phyloP scores from a whole-genome alignment of 2,113 vertebrate species.

The Nibea albiflora region DNA sequence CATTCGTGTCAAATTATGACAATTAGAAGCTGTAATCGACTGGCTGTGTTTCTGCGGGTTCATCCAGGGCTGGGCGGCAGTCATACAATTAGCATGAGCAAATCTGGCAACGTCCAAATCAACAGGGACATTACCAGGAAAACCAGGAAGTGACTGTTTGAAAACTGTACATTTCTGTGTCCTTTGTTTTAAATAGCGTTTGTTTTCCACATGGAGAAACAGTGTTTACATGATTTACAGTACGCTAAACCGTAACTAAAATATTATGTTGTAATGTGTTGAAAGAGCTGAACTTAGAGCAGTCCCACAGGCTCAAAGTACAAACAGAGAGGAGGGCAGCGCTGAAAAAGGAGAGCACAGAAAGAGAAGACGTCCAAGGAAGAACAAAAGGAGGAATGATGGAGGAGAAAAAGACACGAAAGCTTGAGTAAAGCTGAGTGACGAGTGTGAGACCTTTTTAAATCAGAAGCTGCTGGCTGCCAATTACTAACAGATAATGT shows the following conservation, averaged over 20 bases:
- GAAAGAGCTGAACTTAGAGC: constrained; percentile 33
- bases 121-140: constrained; percentile 32
- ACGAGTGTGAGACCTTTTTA: constrained; percentile 25
- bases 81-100: constrained; percentile 46
- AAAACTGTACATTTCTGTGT: constrained; percentile 5
- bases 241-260: constrained; percentile 28
- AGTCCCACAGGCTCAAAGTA: constrained; percentile 28
- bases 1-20: constrained; percentile 66
- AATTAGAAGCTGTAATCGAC: constrained; percentile 66
- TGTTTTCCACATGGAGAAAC: constrained; percentile 31
- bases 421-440: constrained; percentile 12
- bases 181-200: constrained; percentile 21
- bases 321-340: constrained; percentile 28
- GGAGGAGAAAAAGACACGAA: constrained; percentile 15
- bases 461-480: constrained; percentile 30
- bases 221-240: constrained; percentile 38
- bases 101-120: constrained; percentile 44
- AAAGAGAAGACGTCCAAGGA: not conserved
- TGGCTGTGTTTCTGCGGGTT: constrained; percentile 45
- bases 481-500: constrained; percentile 40
- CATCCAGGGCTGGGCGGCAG: constrained; percentile 13
- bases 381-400: constrained; percentile 24
- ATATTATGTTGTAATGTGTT: constrained; percentile 33
- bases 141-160: constrained; percentile 45
- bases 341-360: not conserved